A percentile compares a stretch with the other conserved stretches of the same genome.
Conservation (phyloP, 2,113 vertebrate species). For the Stomatorhinus ivindoensis region DNA sequence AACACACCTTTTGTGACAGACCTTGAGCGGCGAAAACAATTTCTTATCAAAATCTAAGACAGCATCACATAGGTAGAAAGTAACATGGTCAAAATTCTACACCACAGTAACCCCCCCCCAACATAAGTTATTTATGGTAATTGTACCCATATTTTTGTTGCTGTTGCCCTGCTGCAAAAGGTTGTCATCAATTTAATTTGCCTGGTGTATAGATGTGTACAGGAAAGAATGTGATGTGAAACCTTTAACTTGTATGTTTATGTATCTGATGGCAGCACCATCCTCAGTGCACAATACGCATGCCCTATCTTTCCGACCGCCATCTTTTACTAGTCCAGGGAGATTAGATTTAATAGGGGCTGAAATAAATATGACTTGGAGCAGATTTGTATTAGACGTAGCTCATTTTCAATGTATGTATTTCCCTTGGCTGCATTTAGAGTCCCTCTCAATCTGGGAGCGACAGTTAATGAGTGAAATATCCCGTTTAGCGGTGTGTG, state of each 20-base stretch:
- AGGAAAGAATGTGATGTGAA: not conserved
- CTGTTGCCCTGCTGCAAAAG: not conserved
- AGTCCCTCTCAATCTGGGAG: slow-evolving; percentile 48
- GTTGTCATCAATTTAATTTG: not conserved
- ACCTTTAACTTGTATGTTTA: not conserved
- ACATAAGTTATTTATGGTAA: not conserved
- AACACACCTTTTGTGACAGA: not conserved
- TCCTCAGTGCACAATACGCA: not conserved
- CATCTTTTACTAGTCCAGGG: not conserved
- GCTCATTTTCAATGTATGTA: not conserved
- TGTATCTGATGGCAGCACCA: not conserved
- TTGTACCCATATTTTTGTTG: not conserved
- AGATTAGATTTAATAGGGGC: not conserved
- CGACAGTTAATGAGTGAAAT: slow-evolving; percentile 64
- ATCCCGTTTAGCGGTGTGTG: slow-evolving; percentile 57
- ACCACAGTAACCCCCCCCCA: not conserved
- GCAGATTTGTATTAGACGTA: not conserved
- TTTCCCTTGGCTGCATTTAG: not conserved
- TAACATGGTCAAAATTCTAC: not conserved
- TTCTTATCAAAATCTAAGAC: not conserved
- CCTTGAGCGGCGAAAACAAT: not conserved
- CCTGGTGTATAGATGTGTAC: not conserved
- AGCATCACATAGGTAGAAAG: not conserved
- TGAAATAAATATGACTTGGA: not conserved
- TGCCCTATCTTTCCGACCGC: not conserved